A percentile compares a stretch with the other conserved stretches of the same genome.
phyloP scores from a whole-genome alignment of 2,797 vertebrate genomes.

The Lates japonicus region DNA sequence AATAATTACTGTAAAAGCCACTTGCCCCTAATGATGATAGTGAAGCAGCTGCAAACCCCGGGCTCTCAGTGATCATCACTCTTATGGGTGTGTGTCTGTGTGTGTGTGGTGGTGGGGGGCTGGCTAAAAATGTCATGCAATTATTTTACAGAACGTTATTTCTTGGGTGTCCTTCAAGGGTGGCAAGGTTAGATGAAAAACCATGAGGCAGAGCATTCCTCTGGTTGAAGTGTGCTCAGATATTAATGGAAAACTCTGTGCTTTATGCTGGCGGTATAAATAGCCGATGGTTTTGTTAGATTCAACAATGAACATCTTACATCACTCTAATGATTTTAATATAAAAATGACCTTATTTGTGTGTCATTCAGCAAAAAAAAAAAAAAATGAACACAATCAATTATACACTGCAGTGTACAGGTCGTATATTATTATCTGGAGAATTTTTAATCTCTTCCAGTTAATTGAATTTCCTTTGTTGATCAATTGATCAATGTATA shows the following conservation, averaged over 20 bases:
- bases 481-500: constrained; percentile 24
- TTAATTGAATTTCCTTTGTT: constrained; percentile 52
- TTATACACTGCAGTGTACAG: constrained; percentile 11
- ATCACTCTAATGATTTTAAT: background rate
- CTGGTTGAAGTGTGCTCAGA: constrained; percentile 13
- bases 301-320: background rate
- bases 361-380: background rate
- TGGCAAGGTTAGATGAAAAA: constrained; percentile 59
- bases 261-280: background rate
- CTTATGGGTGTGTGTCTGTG: constrained; percentile 16
- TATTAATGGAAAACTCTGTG: constrained; percentile 16
- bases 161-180: constrained; percentile 54
- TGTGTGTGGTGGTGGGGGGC: constrained; percentile 13
- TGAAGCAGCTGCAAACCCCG: constrained; percentile 56
- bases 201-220: constrained; percentile 13
- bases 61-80: constrained; percentile 49
- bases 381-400: constrained; percentile 21
- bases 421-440: constrained; percentile 9
- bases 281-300: background rate
- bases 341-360: background rate
- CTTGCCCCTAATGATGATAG: constrained; percentile 62
- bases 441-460: constrained; percentile 18
- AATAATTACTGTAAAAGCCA: constrained; percentile 77
- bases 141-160: constrained; percentile 38
- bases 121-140: constrained; percentile 55